Percentiles rank a stretch among this genome's conserved stretches.
Conservation (phyloP, 2,797 vertebrate genomes). For the Chelidonichthys spinosus region DNA sequence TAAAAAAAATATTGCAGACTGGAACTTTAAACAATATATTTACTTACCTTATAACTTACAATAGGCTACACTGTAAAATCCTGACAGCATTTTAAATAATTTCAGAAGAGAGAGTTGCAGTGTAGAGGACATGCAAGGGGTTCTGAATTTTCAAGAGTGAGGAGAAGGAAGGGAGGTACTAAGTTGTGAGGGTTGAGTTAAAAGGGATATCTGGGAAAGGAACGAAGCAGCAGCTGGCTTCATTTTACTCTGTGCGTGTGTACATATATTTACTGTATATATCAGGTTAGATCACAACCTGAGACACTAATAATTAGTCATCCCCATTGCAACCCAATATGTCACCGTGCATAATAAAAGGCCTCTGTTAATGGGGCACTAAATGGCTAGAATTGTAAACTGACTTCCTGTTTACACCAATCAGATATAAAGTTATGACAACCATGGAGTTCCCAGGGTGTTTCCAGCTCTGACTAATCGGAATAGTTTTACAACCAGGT, state of each 20-base stretch:
- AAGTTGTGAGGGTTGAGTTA: constrained; percentile 44
- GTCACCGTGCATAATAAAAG: not conserved
- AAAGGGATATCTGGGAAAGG: constrained; percentile 70
- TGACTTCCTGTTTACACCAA: not conserved
- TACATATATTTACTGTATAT: constrained; percentile 8
- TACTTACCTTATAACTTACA: too few relatives aligned
- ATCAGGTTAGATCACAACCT: constrained; percentile 38
- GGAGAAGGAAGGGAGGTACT: constrained; percentile 2
- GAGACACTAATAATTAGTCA: not conserved
- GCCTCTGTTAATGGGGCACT: not conserved
- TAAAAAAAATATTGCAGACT: too few relatives aligned
- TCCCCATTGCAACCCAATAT: not conserved
- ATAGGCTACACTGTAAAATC: too few relatives aligned
- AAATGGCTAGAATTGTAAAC: not conserved
- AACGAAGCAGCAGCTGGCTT: constrained; percentile 72
- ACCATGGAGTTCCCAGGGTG: constrained; percentile 44
- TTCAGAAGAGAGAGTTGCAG: not conserved
- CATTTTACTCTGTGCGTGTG: constrained; percentile 47
- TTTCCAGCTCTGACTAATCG: constrained; percentile 62
- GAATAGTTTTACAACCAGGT: constrained; percentile 34
- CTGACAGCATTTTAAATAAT: not conserved
- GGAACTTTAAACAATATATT: too few relatives aligned
- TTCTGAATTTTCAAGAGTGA: constrained; percentile 14
- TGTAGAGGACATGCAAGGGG: not conserved
- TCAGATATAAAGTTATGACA: constrained; percentile 21